Evolutionary conservation across 2,113 vertebrate genomes (phyloP).

Genomic region (Phrynosoma blainvillii): DNA sequence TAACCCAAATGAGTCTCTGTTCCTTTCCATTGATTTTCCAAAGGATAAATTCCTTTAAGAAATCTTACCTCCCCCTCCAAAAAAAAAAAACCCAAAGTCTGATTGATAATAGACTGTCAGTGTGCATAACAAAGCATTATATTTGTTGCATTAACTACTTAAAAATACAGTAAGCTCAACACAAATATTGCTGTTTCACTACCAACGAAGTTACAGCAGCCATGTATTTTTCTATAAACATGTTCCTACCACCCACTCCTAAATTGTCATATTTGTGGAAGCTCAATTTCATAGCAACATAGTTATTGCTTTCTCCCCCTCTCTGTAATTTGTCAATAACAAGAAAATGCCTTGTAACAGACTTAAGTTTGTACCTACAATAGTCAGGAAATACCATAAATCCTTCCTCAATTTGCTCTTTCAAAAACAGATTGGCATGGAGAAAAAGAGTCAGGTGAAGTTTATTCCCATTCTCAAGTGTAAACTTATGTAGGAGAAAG

Average conservation of each 20-base stretch:
- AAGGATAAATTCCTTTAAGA: background rate
- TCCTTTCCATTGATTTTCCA: background rate
- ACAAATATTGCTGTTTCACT: slow-evolving; percentile 48
- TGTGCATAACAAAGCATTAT: background rate
- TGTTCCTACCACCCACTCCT: slow-evolving; percentile 46
- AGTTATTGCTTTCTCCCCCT: slow-evolving; percentile 23
- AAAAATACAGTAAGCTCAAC: slow-evolving; percentile 34
- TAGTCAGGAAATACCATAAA: slow-evolving; percentile 48
- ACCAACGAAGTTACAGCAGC: slow-evolving; percentile 34
- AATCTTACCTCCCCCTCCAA: too few species aligned
- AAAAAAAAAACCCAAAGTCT: background rate
- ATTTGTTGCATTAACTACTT: too few species aligned
- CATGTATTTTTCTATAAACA: slow-evolving; percentile 39
- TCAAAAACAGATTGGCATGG: slow-evolving; percentile 43
- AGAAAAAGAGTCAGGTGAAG: slow-evolving; percentile 58
- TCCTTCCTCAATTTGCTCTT: slow-evolving; percentile 48
- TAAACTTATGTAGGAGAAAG: slow-evolving; percentile 27
- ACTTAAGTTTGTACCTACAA: slow-evolving; percentile 51
- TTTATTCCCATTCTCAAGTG: slow-evolving; percentile 64
- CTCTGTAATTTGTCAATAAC: slow-evolving; percentile 52
- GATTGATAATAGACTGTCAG: background rate
- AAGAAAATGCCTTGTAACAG: slow-evolving; percentile 35
- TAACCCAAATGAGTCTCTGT: background rate
- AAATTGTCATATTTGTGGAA: slow-evolving; percentile 27
- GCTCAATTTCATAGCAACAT: slow-evolving; percentile 15